Evolutionary conservation across 2,888 invertebrate genomes (phyloP), one percentile per base, ranked within the genome.

Genomic region (Siphonodentalium dalli): DNA sequence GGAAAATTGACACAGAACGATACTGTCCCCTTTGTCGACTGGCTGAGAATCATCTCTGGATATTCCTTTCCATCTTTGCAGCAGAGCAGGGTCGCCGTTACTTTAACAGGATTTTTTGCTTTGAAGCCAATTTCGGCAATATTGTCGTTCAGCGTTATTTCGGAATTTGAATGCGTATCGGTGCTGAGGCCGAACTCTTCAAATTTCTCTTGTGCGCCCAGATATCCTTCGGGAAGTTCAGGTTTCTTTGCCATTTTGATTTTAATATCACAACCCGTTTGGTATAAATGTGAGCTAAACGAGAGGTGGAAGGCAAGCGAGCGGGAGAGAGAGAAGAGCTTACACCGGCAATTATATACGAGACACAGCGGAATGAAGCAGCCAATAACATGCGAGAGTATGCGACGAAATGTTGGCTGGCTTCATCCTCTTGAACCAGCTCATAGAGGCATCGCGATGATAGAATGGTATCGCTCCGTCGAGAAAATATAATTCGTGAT

Each of bases 161-260:
- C 68, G 1, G 63, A 59, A 23, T 71, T 63, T 7, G 51, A 54
- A 38, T 75, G 70, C 39, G 66, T 70, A 18, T 66, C 35, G 1
- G 65, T 61, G 28, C 61, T 58, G 33, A 75, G 56, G 21, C 67
- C 63, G 23, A 71, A 56, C 11, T 73, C 69, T 9, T 35, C 39
- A 44, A 74, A 75, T 54, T 71, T 73, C 9, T 70, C 69, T 58
- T 75, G 75, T 15, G 63, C 50, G 21, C 75, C 75, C 43, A 75
- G 56, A 46, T 72, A 74, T 2, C 74, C 74, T 1, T 63, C 43
- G 26, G 73, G 72, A 29, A 75, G 41, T 1, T 72, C 68, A 37
- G 72, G 75, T 43, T 43, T 54, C 21, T 48, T 54, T 24, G 67
- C 55, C 69, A 66, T 69, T 44, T 8, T 24, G n/a, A 8, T 9